phyloP scores from a whole-genome alignment of 2,797 vertebrate genomes.

The Okamejei kenojei region DNA sequence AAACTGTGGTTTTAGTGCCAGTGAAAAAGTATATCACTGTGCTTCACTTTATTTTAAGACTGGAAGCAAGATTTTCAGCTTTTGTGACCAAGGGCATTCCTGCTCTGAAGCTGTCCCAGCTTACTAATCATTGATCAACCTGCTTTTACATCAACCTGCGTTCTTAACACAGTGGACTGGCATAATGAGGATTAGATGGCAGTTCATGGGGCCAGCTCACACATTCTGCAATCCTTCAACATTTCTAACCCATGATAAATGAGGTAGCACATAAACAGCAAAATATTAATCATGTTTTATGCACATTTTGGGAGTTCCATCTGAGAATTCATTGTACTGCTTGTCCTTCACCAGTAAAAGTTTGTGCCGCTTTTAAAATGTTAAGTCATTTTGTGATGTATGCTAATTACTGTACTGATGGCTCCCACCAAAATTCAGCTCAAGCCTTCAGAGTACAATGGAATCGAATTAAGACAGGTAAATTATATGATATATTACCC shows the following conservation, averaged over 20 bases:
- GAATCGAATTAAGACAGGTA: slow-evolving; percentile 32
- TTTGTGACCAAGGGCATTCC: background rate
- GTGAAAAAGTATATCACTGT: background rate
- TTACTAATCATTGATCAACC: slow-evolving; percentile 2
- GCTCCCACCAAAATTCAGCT: slow-evolving; percentile 5
- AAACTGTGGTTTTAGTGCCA: background rate
- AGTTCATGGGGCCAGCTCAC: background rate
- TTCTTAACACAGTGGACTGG: background rate
- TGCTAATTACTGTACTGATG: slow-evolving; percentile 19
- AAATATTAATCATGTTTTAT: slow-evolving; percentile 35
- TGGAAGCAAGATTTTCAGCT: background rate
- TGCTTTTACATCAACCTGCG: background rate
- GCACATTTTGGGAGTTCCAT: slow-evolving; percentile 28
- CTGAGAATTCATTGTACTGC: slow-evolving; percentile 31
- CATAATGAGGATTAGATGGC: background rate
- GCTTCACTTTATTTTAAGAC: background rate
- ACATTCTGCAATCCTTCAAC: background rate
- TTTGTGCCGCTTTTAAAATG: slow-evolving; percentile 30
- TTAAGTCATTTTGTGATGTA: slow-evolving; percentile 34
- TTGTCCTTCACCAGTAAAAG: slow-evolving; percentile 35
- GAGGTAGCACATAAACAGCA: background rate
- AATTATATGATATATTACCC: slow-evolving; percentile 43
- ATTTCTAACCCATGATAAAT: slow-evolving; percentile 1
- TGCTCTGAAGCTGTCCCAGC: too few relatives aligned
- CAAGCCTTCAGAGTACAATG: slow-evolving; percentile 32